phyloP scores from a whole-genome alignment of 2,888 invertebrate species.

The Amphimallon solstitiale region DNA sequence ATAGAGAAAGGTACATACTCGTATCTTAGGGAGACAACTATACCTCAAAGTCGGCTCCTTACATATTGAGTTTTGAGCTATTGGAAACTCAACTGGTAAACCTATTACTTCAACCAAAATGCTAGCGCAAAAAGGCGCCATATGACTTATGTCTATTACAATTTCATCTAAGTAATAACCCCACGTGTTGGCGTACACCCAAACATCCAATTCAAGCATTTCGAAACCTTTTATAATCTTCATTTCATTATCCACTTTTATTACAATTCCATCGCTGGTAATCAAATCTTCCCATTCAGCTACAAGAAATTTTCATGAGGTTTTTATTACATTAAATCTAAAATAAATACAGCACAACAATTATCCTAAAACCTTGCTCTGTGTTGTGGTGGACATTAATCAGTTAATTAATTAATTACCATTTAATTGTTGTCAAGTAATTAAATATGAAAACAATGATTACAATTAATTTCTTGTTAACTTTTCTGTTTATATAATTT shows the following conservation, averaged over 20 bases:
- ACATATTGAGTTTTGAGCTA: conserved; percentile 53
- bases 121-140: conserved; percentile 57
- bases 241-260: conserved; percentile 52
- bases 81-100: conserved; percentile 59
- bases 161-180: conserved; percentile 63
- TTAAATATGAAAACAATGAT: too few relatives aligned
- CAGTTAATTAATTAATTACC: too few relatives aligned
- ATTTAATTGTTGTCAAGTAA: too few relatives aligned
- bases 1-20: too few relatives aligned
- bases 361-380: too few relatives aligned
- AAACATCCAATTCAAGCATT: conserved; percentile 54
- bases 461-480: too few relatives aligned
- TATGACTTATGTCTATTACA: conserved; percentile 57
- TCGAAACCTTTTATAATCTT: conserved; percentile 51
- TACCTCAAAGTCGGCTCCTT: conserved; percentile 56
- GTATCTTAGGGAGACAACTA: too few relatives aligned
- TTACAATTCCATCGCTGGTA: conserved; percentile 55
- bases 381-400: too few relatives aligned
- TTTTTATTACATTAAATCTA: too few relatives aligned
- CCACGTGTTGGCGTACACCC: conserved; percentile 63
- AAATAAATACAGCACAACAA: too few relatives aligned
- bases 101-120: conserved; percentile 59
- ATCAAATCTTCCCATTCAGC: conserved; percentile 54
- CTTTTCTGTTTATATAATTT: too few relatives aligned
- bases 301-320: conserved; percentile 27